Evolutionary conservation across 2,797 vertebrate genomes (phyloP), one percentile per base, ranked within the genome.

Genomic region (Pagetopsis macropterus): DNA sequence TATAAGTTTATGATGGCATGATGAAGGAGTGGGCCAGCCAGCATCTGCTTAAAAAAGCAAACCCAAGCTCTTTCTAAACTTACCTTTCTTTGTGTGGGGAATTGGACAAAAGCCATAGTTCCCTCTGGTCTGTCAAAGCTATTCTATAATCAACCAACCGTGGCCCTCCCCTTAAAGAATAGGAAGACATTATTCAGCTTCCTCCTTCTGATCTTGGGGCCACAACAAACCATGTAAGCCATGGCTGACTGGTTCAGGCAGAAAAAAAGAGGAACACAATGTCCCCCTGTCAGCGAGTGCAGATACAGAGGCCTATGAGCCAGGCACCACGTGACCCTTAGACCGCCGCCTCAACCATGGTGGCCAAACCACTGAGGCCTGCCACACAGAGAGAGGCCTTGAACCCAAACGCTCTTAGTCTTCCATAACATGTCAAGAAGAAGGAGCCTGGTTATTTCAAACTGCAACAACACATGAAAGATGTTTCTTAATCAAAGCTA

Each of bases 151-250:
- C 94, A 92, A 88, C 94, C 93, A 94, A 94, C 85, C 94, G 89
- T 94, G 89, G 89, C 89, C 87, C 91, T 90, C 91, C 90, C 92
- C 88, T 93, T 91, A 93, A 94, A 94, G 93, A 94, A 92, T 93
- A 93, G 93, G 93, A 94, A 95, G 94, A 95, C 93, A 93, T 95
- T 95, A 95, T 95, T 94, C 94, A 93, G 93, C 93, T 89, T 94
- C 91, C 91, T 93, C 91, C 93, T 92, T 94, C 92, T 94, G 93
- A 94, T 94, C 93, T 94, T 89, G 87, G 89, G 93, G 90, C 91
- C 93, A 94, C 89, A 93, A 94, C 91, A 94, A 94, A 94, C 90
- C 91, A 93, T 93, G 92, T 92, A 93, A 90, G 91, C 91, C 90
- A 94, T 87, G 93, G 93, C 87, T 93, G 92, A 94, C 90, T 93